Evolutionary conservation across 1,140 invertebrate species (phyloP).

Genomic region (Pentalonia nigronervosa): DNA sequence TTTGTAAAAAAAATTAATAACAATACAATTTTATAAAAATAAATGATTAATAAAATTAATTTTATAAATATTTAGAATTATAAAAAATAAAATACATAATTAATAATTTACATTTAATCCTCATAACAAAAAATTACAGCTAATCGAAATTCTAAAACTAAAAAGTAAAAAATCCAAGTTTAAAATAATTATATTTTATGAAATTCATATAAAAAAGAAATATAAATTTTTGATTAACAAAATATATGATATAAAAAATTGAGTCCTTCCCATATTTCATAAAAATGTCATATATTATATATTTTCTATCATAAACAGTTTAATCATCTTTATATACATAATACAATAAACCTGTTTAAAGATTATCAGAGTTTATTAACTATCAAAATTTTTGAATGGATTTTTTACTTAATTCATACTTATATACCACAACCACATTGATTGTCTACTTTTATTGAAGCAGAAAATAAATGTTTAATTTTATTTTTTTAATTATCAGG

Average conservation of each 20-base stretch:
- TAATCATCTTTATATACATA: not conserved
- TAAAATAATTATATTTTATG: too few relatives aligned
- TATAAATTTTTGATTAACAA: not conserved
- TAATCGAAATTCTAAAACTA: slow-evolving; percentile 40
- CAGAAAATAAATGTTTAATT: slow-evolving; percentile 15
- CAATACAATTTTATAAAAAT: not conserved
- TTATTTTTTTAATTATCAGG: not conserved
- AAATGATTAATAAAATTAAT: not conserved
- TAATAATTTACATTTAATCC: not conserved
- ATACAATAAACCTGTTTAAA: not conserved
- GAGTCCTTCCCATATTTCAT: not conserved
- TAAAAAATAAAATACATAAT: slow-evolving; percentile 34
- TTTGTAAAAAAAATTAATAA: slow-evolving; percentile 21
- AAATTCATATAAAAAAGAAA: not conserved
- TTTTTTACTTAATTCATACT: slow-evolving; percentile 28
- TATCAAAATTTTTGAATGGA: not conserved
- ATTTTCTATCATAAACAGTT: not conserved
- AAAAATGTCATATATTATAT: not conserved
- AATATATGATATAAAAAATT: not conserved
- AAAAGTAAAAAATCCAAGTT: slow-evolving; percentile 44
- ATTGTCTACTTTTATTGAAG: slow-evolving; percentile 4
- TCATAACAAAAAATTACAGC: slow-evolving; percentile 37
- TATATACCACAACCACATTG: slow-evolving; percentile 17
- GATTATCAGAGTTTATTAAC: not conserved
- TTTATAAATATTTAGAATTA: slow-evolving; percentile 1